These are phyloP conservation scores for Anodontia alba DNA, from an alignment of 2,888 invertebrate genomes.

Conservation along the genomic window DNA sequence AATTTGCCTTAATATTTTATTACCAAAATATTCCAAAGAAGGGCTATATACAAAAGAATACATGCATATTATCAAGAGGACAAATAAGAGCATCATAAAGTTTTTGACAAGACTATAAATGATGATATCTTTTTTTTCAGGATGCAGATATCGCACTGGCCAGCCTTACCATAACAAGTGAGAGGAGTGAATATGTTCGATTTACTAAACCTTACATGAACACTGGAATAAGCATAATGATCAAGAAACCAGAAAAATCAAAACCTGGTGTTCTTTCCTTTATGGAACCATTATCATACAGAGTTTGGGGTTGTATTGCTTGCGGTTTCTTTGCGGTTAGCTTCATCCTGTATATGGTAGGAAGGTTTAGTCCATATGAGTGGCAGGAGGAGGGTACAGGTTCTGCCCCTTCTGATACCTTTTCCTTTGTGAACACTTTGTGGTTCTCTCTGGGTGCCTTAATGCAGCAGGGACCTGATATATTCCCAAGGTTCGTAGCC, in stretches of 20 bases:
- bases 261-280: constrained; percentile 98
- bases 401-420: constrained; percentile 85
- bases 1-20: no score
- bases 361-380: constrained; percentile 98
- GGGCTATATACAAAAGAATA: no score
- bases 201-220: constrained; percentile 99
- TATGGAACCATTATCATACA: constrained; percentile 96
- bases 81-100: no score
- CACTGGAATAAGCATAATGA: constrained; percentile 97
- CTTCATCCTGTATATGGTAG: constrained; percentile 98
- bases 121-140: constrained; percentile 75
- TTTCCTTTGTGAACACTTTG: constrained; percentile 97
- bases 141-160: constrained; percentile 98
- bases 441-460: constrained; percentile 99
- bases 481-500: constrained; percentile 93
- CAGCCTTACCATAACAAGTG: constrained; percentile 96
- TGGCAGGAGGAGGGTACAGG: constrained; percentile 89
- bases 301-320: constrained; percentile 96
- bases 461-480: constrained; percentile 99
- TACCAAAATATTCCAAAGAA: no score
- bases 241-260: constrained; percentile 95
- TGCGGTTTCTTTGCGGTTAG: constrained; percentile 98
- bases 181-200: constrained; percentile 96
- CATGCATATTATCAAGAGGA: no score
- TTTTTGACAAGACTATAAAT: no score